These are phyloP conservation scores for Onychomys leucogaster DNA, from an alignment of 2,797 vertebrate genomes.

Conservation along the genomic window DNA sequence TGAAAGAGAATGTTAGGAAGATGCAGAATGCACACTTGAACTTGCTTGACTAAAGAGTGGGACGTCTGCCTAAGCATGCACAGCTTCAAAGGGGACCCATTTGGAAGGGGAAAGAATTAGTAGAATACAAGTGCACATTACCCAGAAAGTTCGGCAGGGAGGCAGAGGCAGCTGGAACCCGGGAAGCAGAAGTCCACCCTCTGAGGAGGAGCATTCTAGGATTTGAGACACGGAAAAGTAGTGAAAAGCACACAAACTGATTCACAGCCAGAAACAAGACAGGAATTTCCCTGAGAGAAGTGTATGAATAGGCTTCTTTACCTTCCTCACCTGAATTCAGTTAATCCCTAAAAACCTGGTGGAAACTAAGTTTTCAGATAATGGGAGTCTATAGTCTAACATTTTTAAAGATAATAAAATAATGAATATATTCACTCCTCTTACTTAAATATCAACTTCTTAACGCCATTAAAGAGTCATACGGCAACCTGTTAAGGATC, in stretches of 20 bases:
- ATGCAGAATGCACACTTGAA: conserved; percentile 46
- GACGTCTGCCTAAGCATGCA: conserved; percentile 53
- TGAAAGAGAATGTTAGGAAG: conserved; percentile 38
- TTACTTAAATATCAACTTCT: not conserved
- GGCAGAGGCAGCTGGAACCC: conserved; percentile 33
- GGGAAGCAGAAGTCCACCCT: conserved; percentile 1
- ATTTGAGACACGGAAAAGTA: not conserved
- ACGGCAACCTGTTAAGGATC: not conserved
- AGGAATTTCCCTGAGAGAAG: not conserved
- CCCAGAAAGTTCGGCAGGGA: conserved; percentile 9
- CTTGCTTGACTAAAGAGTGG: conserved; percentile 57
- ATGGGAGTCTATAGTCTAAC: not conserved
- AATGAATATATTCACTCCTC: not conserved
- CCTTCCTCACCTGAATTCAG: not conserved
- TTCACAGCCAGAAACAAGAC: not conserved
- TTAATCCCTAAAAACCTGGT: not conserved
- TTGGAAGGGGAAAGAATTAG: conserved; percentile 20
- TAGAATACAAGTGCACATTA: not conserved
- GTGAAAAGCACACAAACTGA: not conserved
- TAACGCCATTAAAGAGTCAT: not conserved
- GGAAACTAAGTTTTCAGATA: not conserved
- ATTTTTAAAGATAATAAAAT: conserved; percentile 27
- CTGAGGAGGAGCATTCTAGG: not conserved
- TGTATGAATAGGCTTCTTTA: not conserved
- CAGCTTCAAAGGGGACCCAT: conserved; percentile 56